Evolutionary conservation across 2,888 invertebrate genomes (phyloP), one percentile per base, ranked within the genome.

Genomic region (Volucella bombylans): DNA sequence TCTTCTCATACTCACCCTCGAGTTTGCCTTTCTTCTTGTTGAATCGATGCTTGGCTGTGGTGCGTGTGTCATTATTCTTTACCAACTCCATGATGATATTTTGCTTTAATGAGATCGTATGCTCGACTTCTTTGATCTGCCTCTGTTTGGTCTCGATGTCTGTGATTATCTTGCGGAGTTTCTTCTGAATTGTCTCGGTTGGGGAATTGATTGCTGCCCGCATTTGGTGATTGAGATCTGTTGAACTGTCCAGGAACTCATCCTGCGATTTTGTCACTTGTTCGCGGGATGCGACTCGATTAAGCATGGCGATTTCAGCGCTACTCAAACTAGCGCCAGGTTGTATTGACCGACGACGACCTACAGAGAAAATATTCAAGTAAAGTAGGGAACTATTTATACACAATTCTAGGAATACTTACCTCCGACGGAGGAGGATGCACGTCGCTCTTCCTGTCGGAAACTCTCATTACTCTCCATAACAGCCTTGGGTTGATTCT

Each of bases 91-190:
- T 93, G 86, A 96, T 95, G 59, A 96, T 93, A 88, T 95, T 94
- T 89, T 96, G 95, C 90, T 96, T 96, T 1, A 95, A 93, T 88
- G 94, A 94, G 88, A 96, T 95, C 0, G 94, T 94, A 67, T 93
- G 92, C 81, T 94, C 93, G 31, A 96, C 91, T 90, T 96, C 96
- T 87, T 94, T 94, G 4, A 96, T 93, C 89, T 95, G 95, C 86
- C 94, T 93, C 88, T 95, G 94, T 47, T 94, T 94, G 15, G 94
- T 93, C 76, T 94, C 94, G 61, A 95, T 93, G 90, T 95, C 95
- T 0, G 90, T 90, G 1, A 88, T 87, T 12, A 92, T 74, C 86
- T 91, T 91, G 0, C 91, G 90, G 69, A 92, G 86, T 79, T 91
- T 91, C 74, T 90, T 91, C 62, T 91, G 91, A 64, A 90, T 78